phyloP scores from a whole-genome alignment of 2,113 vertebrate species.

The Genyomyrus donnyi region DNA sequence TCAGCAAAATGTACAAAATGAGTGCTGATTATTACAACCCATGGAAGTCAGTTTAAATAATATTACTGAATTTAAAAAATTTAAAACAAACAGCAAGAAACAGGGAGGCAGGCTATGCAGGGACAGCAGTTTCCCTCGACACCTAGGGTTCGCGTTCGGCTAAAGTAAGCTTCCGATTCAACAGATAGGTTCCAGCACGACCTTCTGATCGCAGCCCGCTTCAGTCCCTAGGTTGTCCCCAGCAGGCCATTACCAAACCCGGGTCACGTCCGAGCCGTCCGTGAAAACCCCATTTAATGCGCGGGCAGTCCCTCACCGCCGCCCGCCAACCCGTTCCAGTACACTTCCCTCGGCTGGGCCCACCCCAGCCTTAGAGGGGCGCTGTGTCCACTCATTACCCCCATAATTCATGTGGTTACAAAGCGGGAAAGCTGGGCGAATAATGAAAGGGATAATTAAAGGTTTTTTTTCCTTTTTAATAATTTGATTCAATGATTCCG shows the following conservation, averaged over 20 bases:
- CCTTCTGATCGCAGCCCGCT: neutral
- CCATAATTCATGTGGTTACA: slow-evolving; percentile 40
- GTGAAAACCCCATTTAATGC: slow-evolving; percentile 34
- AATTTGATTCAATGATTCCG: slow-evolving; percentile 70
- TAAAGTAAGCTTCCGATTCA: neutral
- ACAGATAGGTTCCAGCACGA: neutral
- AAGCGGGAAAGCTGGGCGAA: slow-evolving; percentile 55
- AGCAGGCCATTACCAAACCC: neutral
- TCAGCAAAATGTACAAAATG: neutral
- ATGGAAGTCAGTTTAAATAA: neutral
- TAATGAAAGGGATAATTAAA: slow-evolving; percentile 74
- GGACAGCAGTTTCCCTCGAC: neutral
- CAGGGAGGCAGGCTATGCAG: neutral
- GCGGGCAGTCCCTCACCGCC: neutral
- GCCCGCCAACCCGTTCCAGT: slow-evolving; percentile 44
- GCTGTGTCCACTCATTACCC: slow-evolving; percentile 38
- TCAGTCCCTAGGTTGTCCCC: neutral
- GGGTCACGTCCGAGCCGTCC: neutral
- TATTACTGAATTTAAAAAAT: neutral
- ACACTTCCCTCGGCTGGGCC: slow-evolving; percentile 38
- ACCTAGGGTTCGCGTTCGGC: neutral
- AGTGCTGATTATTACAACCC: neutral
- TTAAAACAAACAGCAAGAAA: neutral
- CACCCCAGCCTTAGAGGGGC: neutral
- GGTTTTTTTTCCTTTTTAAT: slow-evolving; percentile 67